These are phyloP conservation scores for Phalloptychus januarius DNA, from an alignment of 2,797 vertebrate genomes.

Conservation along the genomic window DNA sequence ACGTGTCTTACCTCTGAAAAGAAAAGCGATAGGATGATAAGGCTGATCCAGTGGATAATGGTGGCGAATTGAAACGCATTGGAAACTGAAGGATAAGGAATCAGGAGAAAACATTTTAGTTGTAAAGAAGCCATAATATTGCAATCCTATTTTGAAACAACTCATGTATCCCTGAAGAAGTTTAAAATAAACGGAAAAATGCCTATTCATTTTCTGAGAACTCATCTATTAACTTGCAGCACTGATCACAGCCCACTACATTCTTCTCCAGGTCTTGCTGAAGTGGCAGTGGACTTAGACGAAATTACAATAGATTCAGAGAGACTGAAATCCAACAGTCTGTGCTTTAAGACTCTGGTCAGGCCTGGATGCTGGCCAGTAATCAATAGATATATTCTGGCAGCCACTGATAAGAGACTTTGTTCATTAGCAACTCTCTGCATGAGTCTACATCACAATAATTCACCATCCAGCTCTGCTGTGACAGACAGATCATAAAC, in stretches of 20 bases:
- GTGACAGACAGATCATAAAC: slow-evolving; percentile 28
- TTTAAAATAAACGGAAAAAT: background rate
- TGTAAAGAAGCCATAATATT: background rate
- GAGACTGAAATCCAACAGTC: slow-evolving; percentile 46
- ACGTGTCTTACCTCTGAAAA: slow-evolving; percentile 92
- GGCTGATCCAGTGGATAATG: slow-evolving; percentile 98
- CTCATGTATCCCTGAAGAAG: background rate
- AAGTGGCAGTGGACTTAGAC: slow-evolving; percentile 43
- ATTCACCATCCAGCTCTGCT: slow-evolving; percentile 44
- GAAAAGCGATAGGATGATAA: slow-evolving; percentile 95
- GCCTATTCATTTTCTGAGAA: slow-evolving; percentile 1
- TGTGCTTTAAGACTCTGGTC: slow-evolving; percentile 37
- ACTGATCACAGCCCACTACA: slow-evolving; percentile 17
- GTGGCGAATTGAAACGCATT: slow-evolving; percentile 95
- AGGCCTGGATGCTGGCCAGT: slow-evolving; percentile 57
- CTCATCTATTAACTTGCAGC: slow-evolving; percentile 45
- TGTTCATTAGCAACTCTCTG: slow-evolving; percentile 68
- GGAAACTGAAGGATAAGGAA: slow-evolving; percentile 84
- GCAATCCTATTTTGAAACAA: background rate
- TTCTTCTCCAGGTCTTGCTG: slow-evolving; percentile 47
- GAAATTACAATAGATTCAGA: slow-evolving; percentile 56
- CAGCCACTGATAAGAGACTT: slow-evolving; percentile 57
- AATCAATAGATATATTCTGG: slow-evolving; percentile 59
- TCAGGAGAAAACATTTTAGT: slow-evolving; percentile 14
- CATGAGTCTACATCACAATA: slow-evolving; percentile 56